Conservation (phyloP, 2,888 invertebrate species). For the Chymomyza procnemis region DNA sequence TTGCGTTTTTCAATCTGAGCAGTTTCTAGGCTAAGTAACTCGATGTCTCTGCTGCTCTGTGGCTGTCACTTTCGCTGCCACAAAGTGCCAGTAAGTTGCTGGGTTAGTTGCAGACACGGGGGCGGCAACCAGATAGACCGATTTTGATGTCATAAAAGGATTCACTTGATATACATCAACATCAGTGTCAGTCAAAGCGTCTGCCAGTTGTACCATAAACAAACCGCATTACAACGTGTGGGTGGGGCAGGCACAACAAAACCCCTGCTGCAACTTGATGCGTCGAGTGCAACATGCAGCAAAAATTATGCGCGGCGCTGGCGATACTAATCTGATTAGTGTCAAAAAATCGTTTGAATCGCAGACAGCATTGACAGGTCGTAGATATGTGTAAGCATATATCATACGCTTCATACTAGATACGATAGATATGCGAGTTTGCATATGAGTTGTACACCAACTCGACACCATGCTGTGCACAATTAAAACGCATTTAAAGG, state of each 20-base stretch:
- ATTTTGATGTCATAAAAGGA: constrained; percentile 76
- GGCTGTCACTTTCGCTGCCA: constrained; percentile 23
- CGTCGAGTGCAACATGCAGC: constrained; percentile 17
- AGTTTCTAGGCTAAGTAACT: constrained; percentile 71
- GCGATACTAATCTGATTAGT: constrained; percentile 78
- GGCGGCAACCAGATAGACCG: background rate
- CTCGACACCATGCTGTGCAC: constrained; percentile 53
- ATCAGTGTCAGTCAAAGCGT: constrained; percentile 76
- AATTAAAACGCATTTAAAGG: constrained; percentile 75
- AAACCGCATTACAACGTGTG: constrained; percentile 26
- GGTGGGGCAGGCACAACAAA: constrained; percentile 7
- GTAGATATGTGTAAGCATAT: background rate
- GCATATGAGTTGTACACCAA: constrained; percentile 21
- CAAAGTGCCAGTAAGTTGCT: background rate
- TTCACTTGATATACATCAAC: constrained; percentile 79
- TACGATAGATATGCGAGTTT: background rate
- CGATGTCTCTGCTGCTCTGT: constrained; percentile 9
- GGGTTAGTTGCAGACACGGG: background rate
- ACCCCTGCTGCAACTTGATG: constrained; percentile 56
- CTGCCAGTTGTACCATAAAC: constrained; percentile 55
- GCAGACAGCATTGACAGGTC: constrained; percentile 53
- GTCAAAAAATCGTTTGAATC: constrained; percentile 61
- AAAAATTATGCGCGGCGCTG: constrained; percentile 62
- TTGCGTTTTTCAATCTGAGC: constrained; percentile 67
- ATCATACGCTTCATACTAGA: background rate